Conservation (phyloP, 2,113 vertebrate genomes). For the Guaruba guarouba region DNA sequence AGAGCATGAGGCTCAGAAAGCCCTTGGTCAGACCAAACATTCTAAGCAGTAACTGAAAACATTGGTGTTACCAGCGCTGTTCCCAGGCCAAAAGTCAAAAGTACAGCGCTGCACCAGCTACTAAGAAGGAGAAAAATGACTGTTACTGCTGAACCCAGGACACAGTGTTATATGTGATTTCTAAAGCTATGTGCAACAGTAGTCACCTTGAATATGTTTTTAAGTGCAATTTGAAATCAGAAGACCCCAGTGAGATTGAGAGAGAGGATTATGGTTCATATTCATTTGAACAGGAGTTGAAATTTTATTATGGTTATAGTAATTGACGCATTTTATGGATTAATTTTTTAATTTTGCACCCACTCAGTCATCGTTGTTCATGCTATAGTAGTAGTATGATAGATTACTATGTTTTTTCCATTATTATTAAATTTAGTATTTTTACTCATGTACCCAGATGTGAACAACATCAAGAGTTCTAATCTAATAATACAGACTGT, state of each 20-base stretch:
- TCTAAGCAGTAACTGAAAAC: too few relatives aligned
- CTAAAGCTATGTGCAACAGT: background rate
- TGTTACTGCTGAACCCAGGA: too few relatives aligned
- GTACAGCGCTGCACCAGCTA: too few relatives aligned
- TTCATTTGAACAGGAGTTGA: background rate
- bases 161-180: background rate
- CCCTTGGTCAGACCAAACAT: too few relatives aligned
- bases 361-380: conserved; percentile 12
- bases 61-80: too few relatives aligned
- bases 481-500: conserved; percentile 71
- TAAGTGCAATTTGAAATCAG: background rate
- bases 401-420: conserved; percentile 67
- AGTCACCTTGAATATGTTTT: background rate
- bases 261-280: background rate
- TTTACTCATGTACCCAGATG: conserved; percentile 66
- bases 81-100: too few relatives aligned
- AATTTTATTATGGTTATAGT: conserved; percentile 53
- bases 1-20: too few relatives aligned
- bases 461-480: conserved; percentile 58
- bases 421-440: conserved; percentile 76
- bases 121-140: too few relatives aligned
- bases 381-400: conserved; percentile 48
- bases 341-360: conserved; percentile 60
- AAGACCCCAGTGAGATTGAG: background rate
- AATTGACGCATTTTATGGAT: conserved; percentile 70